Evolutionary conservation across 2,888 invertebrate genomes (phyloP).

Genomic region (Bombyx huttoni): DNA sequence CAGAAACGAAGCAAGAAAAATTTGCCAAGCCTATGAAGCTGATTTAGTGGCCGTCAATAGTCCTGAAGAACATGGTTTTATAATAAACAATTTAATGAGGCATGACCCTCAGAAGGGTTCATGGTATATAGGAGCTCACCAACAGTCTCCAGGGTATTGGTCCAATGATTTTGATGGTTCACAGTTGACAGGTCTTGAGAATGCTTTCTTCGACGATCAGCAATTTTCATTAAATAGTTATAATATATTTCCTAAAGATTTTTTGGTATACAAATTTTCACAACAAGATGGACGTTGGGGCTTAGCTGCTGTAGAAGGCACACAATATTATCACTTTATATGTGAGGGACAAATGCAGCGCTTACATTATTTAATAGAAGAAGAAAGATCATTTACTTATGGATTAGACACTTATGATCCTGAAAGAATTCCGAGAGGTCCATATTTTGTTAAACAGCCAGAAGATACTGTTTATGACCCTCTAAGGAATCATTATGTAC

Average conservation of each 20-base stretch:
- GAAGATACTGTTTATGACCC: conserved; percentile 87
- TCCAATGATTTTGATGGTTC: conserved; percentile 87
- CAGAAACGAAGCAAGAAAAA: conserved; percentile 84
- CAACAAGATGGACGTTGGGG: conserved; percentile 85
- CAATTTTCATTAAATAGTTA: conserved; percentile 45
- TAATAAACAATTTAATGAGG: conserved; percentile 84
- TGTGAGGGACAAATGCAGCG: conserved; percentile 88
- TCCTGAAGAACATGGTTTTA: conserved; percentile 89
- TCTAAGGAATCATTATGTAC: conserved; percentile 81
- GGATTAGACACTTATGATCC: conserved; percentile 87
- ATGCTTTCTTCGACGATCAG: conserved; percentile 82
- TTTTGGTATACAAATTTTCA: conserved; percentile 84
- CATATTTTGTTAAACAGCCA: conserved; percentile 90
- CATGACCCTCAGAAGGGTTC: conserved; percentile 88
- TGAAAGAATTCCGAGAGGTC: conserved; percentile 87
- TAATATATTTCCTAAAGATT: conserved; percentile 76
- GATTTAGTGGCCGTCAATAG: conserved; percentile 86
- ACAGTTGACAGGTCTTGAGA: conserved; percentile 82
- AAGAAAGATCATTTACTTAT: conserved; percentile 87
- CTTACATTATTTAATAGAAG: conserved; percentile 78
- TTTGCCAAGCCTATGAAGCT: conserved; percentile 87
- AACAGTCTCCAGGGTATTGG: conserved; percentile 83
- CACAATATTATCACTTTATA: conserved; percentile 84
- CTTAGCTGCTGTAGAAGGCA: conserved; percentile 83
- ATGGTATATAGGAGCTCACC: conserved; percentile 89